Evolutionary conservation across 2,113 vertebrate genomes (phyloP).

Genomic region (Lamprologus sp.): DNA sequence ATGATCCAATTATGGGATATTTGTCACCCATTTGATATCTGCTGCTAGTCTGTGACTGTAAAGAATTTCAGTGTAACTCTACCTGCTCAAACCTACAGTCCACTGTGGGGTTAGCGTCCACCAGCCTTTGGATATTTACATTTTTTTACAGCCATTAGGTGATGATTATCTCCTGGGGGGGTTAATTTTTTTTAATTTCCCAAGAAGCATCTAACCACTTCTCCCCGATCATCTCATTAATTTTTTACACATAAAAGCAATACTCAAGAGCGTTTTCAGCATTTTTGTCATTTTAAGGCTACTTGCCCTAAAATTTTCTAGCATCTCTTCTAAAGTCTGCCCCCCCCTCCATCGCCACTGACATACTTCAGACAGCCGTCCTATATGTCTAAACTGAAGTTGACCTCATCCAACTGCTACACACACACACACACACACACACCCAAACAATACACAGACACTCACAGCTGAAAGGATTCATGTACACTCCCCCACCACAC

Average conservation of each 20-base stretch:
- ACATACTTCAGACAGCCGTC: constrained; percentile 10
- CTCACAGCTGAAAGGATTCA: constrained; percentile 55
- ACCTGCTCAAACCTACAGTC: neutral
- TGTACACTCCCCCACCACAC: neutral
- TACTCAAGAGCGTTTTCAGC: neutral
- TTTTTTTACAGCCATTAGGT: neutral
- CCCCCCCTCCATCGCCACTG: neutral
- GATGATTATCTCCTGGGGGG: neutral
- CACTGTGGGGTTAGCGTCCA: neutral
- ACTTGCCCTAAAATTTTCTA: neutral
- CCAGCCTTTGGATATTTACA: neutral
- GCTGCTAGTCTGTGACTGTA: constrained; percentile 18
- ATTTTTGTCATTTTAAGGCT: neutral
- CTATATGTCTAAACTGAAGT: constrained; percentile 40
- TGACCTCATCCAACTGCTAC: constrained; percentile 15
- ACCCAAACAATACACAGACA: constrained; percentile 45
- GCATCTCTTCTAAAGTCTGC: neutral
- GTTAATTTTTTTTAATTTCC: neutral
- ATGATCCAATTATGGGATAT: constrained; percentile 67
- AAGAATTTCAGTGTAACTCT: neutral
- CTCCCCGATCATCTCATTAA: neutral
- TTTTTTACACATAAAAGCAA: neutral
- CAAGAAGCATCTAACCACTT: neutral
- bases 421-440: neutral
- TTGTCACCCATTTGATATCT: constrained; percentile 70